These are phyloP conservation scores for Spodoptera exigua DNA, from an alignment of 2,888 invertebrate genomes.

Conservation along the genomic window DNA sequence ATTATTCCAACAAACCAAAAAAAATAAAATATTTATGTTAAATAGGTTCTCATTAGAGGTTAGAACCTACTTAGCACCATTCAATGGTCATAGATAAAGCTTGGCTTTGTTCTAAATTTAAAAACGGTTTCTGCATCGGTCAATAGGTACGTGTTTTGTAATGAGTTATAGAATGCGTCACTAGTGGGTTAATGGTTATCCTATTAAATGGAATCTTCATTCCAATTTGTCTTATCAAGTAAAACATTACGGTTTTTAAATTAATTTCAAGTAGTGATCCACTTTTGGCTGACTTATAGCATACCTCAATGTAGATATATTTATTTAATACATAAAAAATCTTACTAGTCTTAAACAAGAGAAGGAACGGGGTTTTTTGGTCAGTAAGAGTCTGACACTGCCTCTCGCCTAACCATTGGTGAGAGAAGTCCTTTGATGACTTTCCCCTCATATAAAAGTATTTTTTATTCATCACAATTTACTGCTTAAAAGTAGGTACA, in stretches of 20 bases:
- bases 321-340: too few species aligned
- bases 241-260: constrained; percentile 1
- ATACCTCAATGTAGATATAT: too few species aligned
- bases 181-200: constrained; percentile 4
- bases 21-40: not conserved
- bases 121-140: constrained; percentile 18
- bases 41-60: constrained; percentile 19
- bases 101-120: constrained; percentile 14
- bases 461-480: too few species aligned
- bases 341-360: too few species aligned
- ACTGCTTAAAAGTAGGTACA: too few species aligned
- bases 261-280: not conserved
- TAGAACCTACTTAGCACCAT: not conserved
- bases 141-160: too few species aligned
- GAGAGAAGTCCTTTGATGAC: too few species aligned
- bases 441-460: too few species aligned
- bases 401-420: too few species aligned
- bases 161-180: constrained; percentile 3
- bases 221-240: constrained; percentile 22
- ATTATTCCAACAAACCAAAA: too few species aligned
- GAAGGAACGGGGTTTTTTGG: too few species aligned
- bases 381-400: too few species aligned
- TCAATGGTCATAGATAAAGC: constrained; percentile 27
- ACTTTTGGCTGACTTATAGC: not conserved
- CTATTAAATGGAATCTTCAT: constrained; percentile 2